Conservation (phyloP, 2,113 vertebrate species). For the Phrynosoma blainvillii region DNA sequence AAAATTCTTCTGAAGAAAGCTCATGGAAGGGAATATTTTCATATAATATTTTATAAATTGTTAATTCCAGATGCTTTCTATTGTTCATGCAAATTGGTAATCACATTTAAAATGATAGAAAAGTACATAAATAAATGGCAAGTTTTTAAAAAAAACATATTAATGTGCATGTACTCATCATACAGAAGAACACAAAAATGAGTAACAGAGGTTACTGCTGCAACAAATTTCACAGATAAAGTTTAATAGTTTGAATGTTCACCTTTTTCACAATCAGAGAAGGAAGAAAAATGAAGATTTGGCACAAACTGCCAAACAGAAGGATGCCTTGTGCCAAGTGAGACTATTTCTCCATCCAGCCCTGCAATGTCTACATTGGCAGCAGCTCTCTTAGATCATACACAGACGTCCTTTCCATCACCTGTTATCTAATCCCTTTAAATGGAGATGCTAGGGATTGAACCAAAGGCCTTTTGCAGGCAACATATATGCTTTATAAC, state of each 20-base stretch:
- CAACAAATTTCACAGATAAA: neutral
- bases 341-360: neutral
- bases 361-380: neutral
- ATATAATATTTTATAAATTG: neutral
- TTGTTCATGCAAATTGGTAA: neutral
- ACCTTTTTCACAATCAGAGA: neutral
- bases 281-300: neutral
- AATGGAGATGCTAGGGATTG: neutral
- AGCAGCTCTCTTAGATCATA: neutral
- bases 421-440: neutral
- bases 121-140: neutral
- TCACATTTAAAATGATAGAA: neutral
- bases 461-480: neutral
- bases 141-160: too few species aligned
- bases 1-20: constrained; percentile 42
- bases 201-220: neutral
- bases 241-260: too few species aligned
- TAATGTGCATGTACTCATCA: neutral
- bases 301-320: too few species aligned
- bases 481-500: neutral
- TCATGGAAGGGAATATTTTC: neutral
- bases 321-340: neutral
- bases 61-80: neutral
- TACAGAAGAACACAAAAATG: neutral
- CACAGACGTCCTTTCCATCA: neutral